Evolutionary conservation across 2,888 invertebrate species (phyloP).

Genomic region (Lithodes maja): DNA sequence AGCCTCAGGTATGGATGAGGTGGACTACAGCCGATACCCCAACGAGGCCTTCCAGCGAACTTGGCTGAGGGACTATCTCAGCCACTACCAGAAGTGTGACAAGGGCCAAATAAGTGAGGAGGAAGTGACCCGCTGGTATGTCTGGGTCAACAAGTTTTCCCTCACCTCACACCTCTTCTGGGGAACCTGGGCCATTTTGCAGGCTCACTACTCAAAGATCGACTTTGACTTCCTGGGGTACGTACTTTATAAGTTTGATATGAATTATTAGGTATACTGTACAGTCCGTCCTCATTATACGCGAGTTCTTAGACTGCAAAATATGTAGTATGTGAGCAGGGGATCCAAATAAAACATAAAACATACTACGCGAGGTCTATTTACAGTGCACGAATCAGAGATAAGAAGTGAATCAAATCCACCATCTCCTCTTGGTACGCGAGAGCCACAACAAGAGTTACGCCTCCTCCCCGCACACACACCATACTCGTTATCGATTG

Average conservation of each 20-base stretch:
- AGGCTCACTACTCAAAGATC: conserved; percentile 90
- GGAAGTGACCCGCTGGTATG: conserved; percentile 53
- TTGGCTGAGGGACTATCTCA: conserved; percentile 83
- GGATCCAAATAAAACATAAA: too few species aligned
- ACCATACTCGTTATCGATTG: too few species aligned
- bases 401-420: too few species aligned
- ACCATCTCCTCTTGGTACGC: too few species aligned
- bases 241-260: conserved; percentile 11
- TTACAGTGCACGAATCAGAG: too few species aligned
- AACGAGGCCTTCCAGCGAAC: conserved; percentile 77
- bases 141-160: conserved; percentile 83
- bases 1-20: conserved; percentile 78
- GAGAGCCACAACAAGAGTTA: too few species aligned
- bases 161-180: conserved; percentile 90
- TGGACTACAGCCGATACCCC: conserved; percentile 85
- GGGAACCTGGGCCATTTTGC: conserved; percentile 94
- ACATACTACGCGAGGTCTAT: too few species aligned
- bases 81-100: conserved; percentile 77
- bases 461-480: too few species aligned
- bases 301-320: too few species aligned
- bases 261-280: too few species aligned
- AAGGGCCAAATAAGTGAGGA: conserved; percentile 72
- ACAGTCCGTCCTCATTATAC: too few species aligned
- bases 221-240: conserved; percentile 94
- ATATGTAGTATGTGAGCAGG: too few species aligned